A percentile compares a stretch with the other conserved stretches of the same genome.
phyloP scores from a whole-genome alignment of 2,797 vertebrate species.

The Sylvia borin region DNA sequence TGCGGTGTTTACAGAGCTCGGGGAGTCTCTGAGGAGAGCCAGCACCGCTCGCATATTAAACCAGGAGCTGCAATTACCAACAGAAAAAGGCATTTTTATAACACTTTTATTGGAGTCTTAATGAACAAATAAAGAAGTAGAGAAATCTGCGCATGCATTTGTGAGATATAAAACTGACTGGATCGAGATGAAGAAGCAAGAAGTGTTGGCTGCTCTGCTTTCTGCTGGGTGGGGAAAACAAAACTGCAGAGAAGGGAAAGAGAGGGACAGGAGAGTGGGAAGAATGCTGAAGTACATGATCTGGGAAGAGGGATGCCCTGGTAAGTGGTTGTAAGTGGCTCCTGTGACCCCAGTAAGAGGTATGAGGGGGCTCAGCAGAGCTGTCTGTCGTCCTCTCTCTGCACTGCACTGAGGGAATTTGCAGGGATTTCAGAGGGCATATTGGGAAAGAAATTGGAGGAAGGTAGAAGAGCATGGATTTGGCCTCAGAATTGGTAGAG shows the following conservation, averaged over 20 bases:
- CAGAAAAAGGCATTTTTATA: constrained; percentile 70
- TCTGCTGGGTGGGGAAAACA: background rate
- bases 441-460: background rate
- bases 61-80: constrained; percentile 65
- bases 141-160: constrained; percentile 57
- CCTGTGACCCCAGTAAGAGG: background rate
- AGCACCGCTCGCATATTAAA: constrained; percentile 42
- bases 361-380: background rate
- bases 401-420: background rate
- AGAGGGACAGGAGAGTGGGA: background rate
- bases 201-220: constrained; percentile 19
- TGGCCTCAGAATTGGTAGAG: background rate
- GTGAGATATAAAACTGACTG: constrained; percentile 49
- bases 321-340: background rate
- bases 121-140: constrained; percentile 77
- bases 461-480: background rate
- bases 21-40: constrained; percentile 24
- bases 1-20: background rate
- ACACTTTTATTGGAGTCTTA: constrained; percentile 73
- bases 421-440: background rate
- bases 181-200: constrained; percentile 56
- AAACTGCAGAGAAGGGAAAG: background rate
- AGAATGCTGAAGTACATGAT: fast-evolving
- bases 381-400: background rate
- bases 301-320: fast-evolving